Evolutionary conservation across 2,888 invertebrate species (phyloP).

Genomic region (Choreutis nemorana): DNA sequence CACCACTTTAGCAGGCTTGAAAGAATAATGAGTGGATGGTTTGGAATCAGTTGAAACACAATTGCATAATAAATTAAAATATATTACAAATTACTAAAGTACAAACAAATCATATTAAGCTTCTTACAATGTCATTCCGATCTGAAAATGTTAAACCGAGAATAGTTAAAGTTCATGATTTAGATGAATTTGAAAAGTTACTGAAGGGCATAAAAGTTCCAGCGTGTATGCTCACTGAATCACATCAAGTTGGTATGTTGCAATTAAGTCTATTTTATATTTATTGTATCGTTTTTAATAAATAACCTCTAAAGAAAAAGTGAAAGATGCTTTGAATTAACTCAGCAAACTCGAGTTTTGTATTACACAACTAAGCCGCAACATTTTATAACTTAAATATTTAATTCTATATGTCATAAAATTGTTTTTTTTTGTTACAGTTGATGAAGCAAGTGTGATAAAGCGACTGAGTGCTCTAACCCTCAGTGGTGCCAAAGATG

Average conservation of each 20-base stretch:
- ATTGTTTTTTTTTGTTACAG: conserved; percentile 19
- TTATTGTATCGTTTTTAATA: not conserved
- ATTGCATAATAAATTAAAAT: not conserved
- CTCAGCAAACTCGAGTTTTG: not conserved
- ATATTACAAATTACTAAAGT: not conserved
- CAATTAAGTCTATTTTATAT: not conserved
- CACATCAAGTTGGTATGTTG: conserved; percentile 53
- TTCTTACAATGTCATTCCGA: conserved; percentile 31
- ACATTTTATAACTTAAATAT: not conserved
- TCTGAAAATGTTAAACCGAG: conserved; percentile 32
- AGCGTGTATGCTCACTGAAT: conserved; percentile 66
- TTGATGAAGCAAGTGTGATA: conserved; percentile 56
- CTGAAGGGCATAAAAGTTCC: conserved; percentile 64
- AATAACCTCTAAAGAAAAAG: not conserved
- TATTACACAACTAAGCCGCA: not conserved
- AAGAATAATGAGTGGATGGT: too few relatives aligned
- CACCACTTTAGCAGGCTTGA: too few relatives aligned
- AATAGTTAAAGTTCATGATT: conserved; percentile 56
- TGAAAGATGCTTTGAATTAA: not conserved
- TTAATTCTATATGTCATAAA: conserved; percentile 3
- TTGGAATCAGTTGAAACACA: too few relatives aligned
- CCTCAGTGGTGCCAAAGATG: conserved; percentile 35
- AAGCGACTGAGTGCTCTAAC: conserved; percentile 45
- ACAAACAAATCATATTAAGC: not conserved
- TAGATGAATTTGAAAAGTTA: conserved; percentile 55